Evolutionary conservation across 2,888 invertebrate species (phyloP).

Genomic region (Rhynchonema sp.): DNA sequence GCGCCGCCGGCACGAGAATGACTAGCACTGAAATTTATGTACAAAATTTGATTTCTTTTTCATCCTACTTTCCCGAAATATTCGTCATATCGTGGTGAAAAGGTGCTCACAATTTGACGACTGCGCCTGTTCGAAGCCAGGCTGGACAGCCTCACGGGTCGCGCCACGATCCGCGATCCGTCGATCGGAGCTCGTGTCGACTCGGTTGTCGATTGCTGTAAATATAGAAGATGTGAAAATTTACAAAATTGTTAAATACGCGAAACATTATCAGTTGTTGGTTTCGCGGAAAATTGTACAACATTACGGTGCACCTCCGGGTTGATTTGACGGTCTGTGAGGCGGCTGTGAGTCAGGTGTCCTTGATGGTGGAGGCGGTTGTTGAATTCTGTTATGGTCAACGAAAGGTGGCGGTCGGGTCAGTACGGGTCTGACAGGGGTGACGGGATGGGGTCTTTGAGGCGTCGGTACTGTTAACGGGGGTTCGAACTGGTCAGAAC

Average conservation of each 20-base stretch:
- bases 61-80: neutral
- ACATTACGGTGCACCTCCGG: no score
- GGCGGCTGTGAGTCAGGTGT: neutral
- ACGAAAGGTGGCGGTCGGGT: neutral
- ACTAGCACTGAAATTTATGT: constrained; percentile 14
- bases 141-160: neutral
- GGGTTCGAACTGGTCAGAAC: neutral
- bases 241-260: no score
- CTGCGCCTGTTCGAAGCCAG: neutral
- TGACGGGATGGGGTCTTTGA: neutral
- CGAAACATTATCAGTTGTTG: no score
- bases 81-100: no score
- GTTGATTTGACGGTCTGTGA: no score
- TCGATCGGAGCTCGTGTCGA: no score
- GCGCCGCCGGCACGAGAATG: constrained; percentile 9
- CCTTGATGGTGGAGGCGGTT: neutral
- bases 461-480: neutral
- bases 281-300: no score
- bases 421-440: neutral
- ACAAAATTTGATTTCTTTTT: neutral
- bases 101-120: neutral
- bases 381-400: neutral
- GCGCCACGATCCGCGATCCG: no score
- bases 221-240: no score
- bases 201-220: neutral